phyloP scores from a whole-genome alignment of 64 coral and sea anemone species.

The Montipora cactus region DNA sequence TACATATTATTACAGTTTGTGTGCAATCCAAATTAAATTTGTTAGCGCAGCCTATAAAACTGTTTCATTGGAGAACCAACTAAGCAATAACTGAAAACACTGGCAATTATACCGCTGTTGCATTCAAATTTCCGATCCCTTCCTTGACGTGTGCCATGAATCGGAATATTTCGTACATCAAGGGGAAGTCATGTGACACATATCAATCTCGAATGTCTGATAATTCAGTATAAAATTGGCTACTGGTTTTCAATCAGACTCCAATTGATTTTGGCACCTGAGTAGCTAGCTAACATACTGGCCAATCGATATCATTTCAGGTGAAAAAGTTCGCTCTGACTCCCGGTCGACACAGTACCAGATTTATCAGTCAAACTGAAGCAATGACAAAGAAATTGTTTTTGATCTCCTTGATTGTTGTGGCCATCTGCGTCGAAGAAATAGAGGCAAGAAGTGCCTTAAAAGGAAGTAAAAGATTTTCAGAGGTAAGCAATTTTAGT shows the following conservation, averaged over 20 bases:
- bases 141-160: not conserved
- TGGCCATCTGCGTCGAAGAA: not conserved
- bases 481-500: not conserved
- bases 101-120: no score
- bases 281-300: not conserved
- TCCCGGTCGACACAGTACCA: not conserved
- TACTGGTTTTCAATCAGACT: not conserved
- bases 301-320: no score
- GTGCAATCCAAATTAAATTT: no score
- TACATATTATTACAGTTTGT: no score
- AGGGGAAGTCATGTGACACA: not conserved
- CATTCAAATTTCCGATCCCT: no score
- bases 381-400: slow-evolving; percentile 6
- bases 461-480: not conserved
- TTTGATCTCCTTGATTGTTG: not conserved
- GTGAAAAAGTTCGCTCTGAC: not conserved
- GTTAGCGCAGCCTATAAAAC: no score
- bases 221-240: not conserved
- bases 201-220: not conserved
- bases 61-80: no score
- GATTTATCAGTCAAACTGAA: not conserved
- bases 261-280: not conserved
- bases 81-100: no score
- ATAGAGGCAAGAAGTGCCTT: not conserved
- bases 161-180: not conserved